Evolutionary conservation across 2,888 invertebrate genomes (phyloP).

Genomic region (Himalopsyche tibetana): DNA sequence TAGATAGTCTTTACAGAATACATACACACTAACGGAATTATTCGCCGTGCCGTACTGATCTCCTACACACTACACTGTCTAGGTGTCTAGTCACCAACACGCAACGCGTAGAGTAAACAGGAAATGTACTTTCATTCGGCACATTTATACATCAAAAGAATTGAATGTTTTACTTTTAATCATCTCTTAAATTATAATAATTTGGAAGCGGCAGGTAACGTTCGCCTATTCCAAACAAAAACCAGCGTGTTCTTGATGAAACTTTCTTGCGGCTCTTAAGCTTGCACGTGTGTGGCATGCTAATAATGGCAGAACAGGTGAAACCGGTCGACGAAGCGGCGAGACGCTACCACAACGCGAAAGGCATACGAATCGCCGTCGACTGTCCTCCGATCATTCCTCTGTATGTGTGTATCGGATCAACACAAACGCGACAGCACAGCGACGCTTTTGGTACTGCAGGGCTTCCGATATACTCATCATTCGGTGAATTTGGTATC

Average conservation of each 20-base stretch:
- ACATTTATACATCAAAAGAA: no score
- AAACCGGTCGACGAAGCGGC: constrained; percentile 31
- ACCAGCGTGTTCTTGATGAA: background rate
- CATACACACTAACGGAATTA: background rate
- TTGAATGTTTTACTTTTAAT: background rate
- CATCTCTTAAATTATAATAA: background rate
- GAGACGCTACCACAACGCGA: constrained; percentile 32
- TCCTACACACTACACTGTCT: no score
- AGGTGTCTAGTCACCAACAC: no score
- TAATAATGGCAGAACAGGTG: constrained; percentile 24
- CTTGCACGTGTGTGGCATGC: constrained; percentile 28
- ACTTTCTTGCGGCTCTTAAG: background rate
- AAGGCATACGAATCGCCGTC: constrained; percentile 17
- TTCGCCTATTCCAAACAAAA: background rate
- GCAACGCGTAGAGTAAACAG: no score
- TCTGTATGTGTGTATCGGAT: background rate
- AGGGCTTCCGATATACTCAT: no score
- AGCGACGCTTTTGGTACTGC: background rate
- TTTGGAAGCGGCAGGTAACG: background rate
- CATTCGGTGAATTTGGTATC: no score
- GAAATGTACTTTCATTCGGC: no score
- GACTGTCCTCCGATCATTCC: background rate
- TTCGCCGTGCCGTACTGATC: no score
- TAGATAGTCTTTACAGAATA: background rate
- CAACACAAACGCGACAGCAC: background rate